Base-by-base conservation (phyloP, 2,888 invertebrate species). In the Tryphoninae sp. region DNA sequence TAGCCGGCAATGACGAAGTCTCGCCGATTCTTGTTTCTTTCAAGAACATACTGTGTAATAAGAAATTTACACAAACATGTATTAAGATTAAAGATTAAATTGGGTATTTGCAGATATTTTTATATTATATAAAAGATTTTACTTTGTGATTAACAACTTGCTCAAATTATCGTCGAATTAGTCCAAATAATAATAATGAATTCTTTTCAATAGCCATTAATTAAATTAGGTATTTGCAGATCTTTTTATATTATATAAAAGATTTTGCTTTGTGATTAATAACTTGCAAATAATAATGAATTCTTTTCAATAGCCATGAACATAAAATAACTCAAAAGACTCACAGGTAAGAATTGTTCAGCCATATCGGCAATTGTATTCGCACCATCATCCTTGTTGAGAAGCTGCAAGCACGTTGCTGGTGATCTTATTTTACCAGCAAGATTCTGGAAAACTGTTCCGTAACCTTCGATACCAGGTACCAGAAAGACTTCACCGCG, bases 1-100 rank as follows among this genome's bases (percentile, higher is more conserved):
- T 99, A 98, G 1, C 96, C 98, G 13, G 96, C 94, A 0, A 99
- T 90, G 79, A 94, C 94, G 92, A 96, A 98, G 0, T 88, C 84
- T 62, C 86, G 83, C 8, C 87, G 86, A 45, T 64, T 78, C 71
- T 89, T 86, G 22, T 74, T 89, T 11, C 93, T 92, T 55, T 93
- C 92, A 75, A 94, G 93, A 9, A 96, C 93, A 85, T 94, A 92
- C 95, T 96, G 88, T 8, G 82, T 45, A 45, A 45, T 13, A 13
- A 2, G 45, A 11, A 45, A 45, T 45, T 45, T 45, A 45, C 13
- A 45, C 45, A 13, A 45, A 45, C 13, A 13, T 45, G 45, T 45
- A 33, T 33, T 33, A 33, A 33, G 33, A 33, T 19, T 19, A 19
- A 19, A 19, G 19, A 51, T 19, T 19, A 19, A 19, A 19, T 19